Evolutionary conservation across 2,888 invertebrate genomes (phyloP).

Genomic region (Halocaridina rubra): DNA sequence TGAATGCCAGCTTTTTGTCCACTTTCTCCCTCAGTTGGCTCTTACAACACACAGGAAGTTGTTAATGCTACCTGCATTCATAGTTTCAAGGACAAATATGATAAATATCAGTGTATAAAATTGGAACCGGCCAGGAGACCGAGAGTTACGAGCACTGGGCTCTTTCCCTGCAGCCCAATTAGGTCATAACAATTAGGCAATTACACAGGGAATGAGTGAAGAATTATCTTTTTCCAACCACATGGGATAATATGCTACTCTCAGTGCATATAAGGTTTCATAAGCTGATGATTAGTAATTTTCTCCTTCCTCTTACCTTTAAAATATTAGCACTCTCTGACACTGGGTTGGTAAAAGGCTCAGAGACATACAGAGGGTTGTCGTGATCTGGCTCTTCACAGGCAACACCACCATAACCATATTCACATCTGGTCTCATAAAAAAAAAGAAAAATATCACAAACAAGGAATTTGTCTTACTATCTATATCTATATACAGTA

Average conservation of each 20-base stretch:
- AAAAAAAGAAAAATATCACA: not conserved
- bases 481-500: not conserved
- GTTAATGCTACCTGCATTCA: too few relatives aligned
- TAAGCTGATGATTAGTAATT: not conserved
- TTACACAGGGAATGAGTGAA: too few relatives aligned
- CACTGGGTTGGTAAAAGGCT: conserved; percentile 31
- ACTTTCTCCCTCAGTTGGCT: not conserved
- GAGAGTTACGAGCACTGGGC: too few relatives aligned
- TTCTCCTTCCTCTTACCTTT: not conserved
- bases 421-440: conserved; percentile 68
- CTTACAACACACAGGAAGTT: not conserved
- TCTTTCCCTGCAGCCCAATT: too few relatives aligned
- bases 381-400: conserved; percentile 66
- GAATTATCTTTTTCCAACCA: too few relatives aligned
- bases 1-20: too few relatives aligned
- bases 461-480: not conserved
- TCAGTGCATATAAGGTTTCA: too few relatives aligned
- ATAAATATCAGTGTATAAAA: too few relatives aligned
- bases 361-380: conserved; percentile 42
- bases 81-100: too few relatives aligned
- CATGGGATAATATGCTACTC: too few relatives aligned
- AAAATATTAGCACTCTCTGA: conserved; percentile 36
- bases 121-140: too few relatives aligned
- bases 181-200: too few relatives aligned
- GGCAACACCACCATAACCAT: conserved; percentile 67